These are phyloP conservation scores for Dermatophagoides farinae DNA, from an alignment of 1,140 invertebrate genomes.

Conservation along the genomic window DNA sequence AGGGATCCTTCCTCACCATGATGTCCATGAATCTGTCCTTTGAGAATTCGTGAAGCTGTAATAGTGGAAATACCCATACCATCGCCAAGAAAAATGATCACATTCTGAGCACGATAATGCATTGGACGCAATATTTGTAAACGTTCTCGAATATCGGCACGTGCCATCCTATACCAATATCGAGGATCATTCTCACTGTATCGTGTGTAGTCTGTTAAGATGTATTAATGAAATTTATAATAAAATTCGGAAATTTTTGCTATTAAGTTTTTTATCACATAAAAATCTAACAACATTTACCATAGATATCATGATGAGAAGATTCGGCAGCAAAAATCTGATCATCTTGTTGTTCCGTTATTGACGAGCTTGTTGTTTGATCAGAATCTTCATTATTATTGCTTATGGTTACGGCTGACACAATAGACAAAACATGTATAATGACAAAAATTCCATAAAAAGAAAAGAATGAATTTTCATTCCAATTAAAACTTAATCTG, in stretches of 20 bases:
- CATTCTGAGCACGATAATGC: constrained; percentile 51
- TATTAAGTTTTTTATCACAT: background rate
- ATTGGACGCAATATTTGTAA: background rate
- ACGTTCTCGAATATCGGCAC: background rate
- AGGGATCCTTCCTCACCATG: constrained; percentile 44
- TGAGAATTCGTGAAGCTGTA: constrained; percentile 46
- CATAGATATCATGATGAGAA: too few relatives aligned
- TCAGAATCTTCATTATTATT: background rate
- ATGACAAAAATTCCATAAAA: background rate
- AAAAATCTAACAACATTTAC: too few relatives aligned
- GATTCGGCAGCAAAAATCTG: too few relatives aligned
- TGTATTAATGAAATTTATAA: background rate
- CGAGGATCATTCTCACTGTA: background rate
- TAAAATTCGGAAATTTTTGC: background rate
- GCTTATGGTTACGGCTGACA: background rate
- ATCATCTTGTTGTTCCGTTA: too few relatives aligned
- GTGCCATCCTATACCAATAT: constrained; percentile 3
- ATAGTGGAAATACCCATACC: constrained; percentile 79
- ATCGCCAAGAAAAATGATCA: constrained; percentile 74
- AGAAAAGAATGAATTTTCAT: too few relatives aligned
- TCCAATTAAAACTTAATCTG: too few relatives aligned
- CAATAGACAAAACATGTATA: background rate
- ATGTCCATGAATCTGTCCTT: constrained; percentile 23
- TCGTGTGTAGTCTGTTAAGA: background rate
- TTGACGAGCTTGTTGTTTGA: too few relatives aligned